phyloP scores from a whole-genome alignment of 2,797 vertebrate species.

The Nannoperca australis region DNA sequence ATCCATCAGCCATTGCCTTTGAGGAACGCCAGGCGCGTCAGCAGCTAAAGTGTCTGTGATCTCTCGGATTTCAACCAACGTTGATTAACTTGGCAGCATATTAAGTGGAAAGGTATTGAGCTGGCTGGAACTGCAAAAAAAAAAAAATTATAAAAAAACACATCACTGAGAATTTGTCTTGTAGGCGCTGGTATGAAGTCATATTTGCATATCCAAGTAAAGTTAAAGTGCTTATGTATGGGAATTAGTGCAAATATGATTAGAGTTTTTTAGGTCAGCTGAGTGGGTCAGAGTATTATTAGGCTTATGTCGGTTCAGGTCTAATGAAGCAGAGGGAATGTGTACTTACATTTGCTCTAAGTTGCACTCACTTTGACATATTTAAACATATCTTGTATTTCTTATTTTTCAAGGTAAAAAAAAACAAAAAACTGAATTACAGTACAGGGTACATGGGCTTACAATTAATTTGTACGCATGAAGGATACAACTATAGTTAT shows the following conservation, averaged over 20 bases:
- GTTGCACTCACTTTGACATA: slow-evolving; percentile 27
- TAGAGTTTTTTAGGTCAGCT: slow-evolving; percentile 71
- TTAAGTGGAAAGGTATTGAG: slow-evolving; percentile 83
- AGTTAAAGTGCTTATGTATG: slow-evolving; percentile 74
- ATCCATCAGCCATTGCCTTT: slow-evolving; percentile 83
- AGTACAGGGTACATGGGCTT: not conserved
- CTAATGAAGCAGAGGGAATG: slow-evolving; percentile 46
- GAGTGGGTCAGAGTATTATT: slow-evolving; percentile 66
- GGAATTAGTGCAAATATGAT: slow-evolving; percentile 69
- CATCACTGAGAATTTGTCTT: slow-evolving; percentile 70
- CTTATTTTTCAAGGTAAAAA: slow-evolving; percentile 10
- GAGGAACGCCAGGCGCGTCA: slow-evolving; percentile 77
- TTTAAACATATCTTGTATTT: slow-evolving; percentile 23
- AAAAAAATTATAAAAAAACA: slow-evolving; percentile 38
- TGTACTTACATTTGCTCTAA: slow-evolving; percentile 39
- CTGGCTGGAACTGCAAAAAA: slow-evolving; percentile 55
- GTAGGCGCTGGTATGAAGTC: slow-evolving; percentile 58
- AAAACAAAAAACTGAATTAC: not conserved
- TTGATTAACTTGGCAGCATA: slow-evolving; percentile 85
- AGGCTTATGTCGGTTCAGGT: slow-evolving; percentile 64
- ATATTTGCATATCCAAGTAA: slow-evolving; percentile 75
- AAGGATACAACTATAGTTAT: not conserved
- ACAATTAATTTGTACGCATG: not conserved
- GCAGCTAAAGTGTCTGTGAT: slow-evolving; percentile 84
- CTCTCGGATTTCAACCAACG: slow-evolving; percentile 80